Evolutionary conservation across 2,888 invertebrate species (phyloP), one percentile per base, ranked within the genome.

Genomic region (Oxytorus armatus): DNA sequence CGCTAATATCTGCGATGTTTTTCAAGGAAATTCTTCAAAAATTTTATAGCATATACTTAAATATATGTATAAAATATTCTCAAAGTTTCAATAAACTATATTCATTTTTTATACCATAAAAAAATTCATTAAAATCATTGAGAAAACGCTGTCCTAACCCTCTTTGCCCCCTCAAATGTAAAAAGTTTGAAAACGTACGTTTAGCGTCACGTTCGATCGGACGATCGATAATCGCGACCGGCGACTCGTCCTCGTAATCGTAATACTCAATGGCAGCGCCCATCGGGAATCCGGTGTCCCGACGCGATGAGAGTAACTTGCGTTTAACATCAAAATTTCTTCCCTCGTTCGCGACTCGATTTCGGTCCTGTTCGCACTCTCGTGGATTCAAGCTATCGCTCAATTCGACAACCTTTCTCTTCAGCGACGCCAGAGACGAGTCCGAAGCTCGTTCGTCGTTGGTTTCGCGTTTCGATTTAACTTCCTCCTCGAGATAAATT

Each of bases 181-280:
- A 55, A 29, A 29, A 3, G 10, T n/a, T n/a, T n/a, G n/a, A n/a
- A n/a, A 33, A 16, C 68, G 49, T 25, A 81, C 78, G 51, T 63
- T 74, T 70, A 2, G 25, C 8, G 29, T 81, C 59, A 7, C 51
- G 55, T 42, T 70, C 74, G 11, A 33, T 4, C 0, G 51, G 42
- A n/a, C 36, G 47, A 16, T 79, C 51, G 4, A 59, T 21, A 36
- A 49, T 18, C 7, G 44, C 53, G 1, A 14, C 61, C 2, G 36
- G 36, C 0, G 69, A 57, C 23, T 86, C 82, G 39, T 78, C 81
- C 3, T 89, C 86, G 77, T 89, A 89, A 83, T 89, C 88, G 73
- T 88, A 88, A 77, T 89, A 88, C 25, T 86, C 86, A n/a, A 88
- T 84, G 10, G 83, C 80, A 36, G 63, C 42, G 0, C 59, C 82